Percentiles rank a stretch among this genome's conserved stretches.
phyloP scores from a whole-genome alignment of 2,113 vertebrate species.

The Numenius arquata region DNA sequence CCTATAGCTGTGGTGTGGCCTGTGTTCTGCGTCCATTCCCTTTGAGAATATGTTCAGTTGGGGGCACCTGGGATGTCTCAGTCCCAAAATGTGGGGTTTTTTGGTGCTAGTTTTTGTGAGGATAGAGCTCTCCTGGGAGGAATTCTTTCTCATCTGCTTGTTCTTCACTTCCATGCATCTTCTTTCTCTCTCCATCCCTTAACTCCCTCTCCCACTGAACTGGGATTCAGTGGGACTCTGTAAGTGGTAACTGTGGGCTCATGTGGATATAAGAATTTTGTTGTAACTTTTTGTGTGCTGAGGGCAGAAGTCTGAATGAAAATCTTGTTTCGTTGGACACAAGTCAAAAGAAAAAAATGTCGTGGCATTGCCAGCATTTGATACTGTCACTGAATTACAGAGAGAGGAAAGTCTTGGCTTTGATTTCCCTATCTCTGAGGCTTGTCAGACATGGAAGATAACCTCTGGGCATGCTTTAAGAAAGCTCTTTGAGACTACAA shows the following conservation, averaged over 20 bases:
- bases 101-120: background rate
- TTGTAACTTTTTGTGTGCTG: slow-evolving; percentile 38
- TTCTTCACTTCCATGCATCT: slow-evolving; percentile 69
- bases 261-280: slow-evolving; percentile 31
- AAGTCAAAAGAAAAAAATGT: background rate
- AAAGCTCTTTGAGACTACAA: background rate
- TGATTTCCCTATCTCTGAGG: background rate
- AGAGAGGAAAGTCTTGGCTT: background rate
- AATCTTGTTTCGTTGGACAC: background rate
- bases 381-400: background rate
- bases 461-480: background rate
- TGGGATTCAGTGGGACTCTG: slow-evolving; percentile 61
- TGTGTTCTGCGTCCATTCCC: background rate
- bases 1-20: background rate
- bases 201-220: slow-evolving; percentile 57
- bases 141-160: slow-evolving; percentile 62
- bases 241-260: slow-evolving; percentile 59
- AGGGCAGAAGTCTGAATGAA: background rate
- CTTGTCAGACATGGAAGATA: background rate
- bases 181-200: slow-evolving; percentile 60
- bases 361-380: slow-evolving; percentile 62
- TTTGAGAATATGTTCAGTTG: background rate
- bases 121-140: slow-evolving; percentile 63
- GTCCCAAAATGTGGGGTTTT: background rate
- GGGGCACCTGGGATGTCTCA: background rate